Percentiles rank a stretch among this genome's conserved stretches.
These are phyloP conservation scores for Acrossocheilus wenchowensis DNA, from an alignment of 2,797 vertebrate species.

Conservation along the genomic window DNA sequence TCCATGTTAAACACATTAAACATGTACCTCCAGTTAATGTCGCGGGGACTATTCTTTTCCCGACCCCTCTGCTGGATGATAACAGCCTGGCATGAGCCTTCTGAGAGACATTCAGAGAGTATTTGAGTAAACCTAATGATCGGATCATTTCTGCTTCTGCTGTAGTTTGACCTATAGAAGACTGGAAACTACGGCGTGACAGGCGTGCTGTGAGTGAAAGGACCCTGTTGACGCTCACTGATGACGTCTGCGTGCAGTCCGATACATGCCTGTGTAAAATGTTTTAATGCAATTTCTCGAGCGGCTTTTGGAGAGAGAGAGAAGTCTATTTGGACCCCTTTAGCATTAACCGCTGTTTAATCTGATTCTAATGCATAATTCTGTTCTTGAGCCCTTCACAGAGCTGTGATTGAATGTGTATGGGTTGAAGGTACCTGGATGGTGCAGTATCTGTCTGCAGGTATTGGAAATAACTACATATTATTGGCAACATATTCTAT, in stretches of 20 bases:
- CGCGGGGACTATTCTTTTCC: conserved; percentile 45
- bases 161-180: conserved; percentile 32
- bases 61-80: conserved; percentile 56
- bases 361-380: background rate
- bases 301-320: background rate
- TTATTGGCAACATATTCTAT: no score
- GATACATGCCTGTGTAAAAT: background rate
- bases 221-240: conserved; percentile 42
- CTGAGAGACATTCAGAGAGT: conserved; percentile 62
- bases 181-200: conserved; percentile 10
- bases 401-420: no score
- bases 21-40: conserved; percentile 60
- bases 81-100: conserved; percentile 45
- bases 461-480: background rate
- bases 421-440: conserved; percentile 85
- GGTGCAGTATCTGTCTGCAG: conserved; percentile 89
- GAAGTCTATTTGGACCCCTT: no score
- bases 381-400: background rate
- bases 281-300: background rate
- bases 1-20: background rate
- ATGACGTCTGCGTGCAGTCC: conserved; percentile 65
- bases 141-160: conserved; percentile 70
- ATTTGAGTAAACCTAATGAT: conserved; percentile 70
- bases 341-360: background rate
- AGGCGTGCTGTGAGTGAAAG: background rate